These are phyloP conservation scores for Argyresthia goedartella DNA, from an alignment of 2,888 invertebrate genomes.

Conservation along the genomic window DNA sequence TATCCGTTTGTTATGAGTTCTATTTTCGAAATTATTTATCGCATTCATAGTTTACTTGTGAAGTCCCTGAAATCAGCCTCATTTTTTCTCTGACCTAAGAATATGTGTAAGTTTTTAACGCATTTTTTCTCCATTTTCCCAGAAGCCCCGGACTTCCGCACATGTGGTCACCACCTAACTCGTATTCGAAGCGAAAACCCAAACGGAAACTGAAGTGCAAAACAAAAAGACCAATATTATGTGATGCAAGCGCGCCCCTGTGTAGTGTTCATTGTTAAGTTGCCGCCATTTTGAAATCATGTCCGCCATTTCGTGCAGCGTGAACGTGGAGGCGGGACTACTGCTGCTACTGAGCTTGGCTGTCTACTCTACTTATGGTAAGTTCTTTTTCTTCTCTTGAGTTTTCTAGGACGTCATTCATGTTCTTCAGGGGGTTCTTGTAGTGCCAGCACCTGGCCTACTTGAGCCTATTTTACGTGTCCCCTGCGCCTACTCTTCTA, in stretches of 20 bases:
- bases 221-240: conserved; percentile 36
- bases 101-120: not conserved
- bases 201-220: not conserved
- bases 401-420: too few relatives aligned
- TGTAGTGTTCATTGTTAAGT: conserved; percentile 30
- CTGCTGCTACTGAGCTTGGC: conserved; percentile 41
- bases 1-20: too few relatives aligned
- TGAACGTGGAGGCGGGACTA: conserved; percentile 17
- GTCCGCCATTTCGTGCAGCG: conserved; percentile 39
- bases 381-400: conserved; percentile 20
- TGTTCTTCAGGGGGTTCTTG: too few relatives aligned
- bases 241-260: conserved; percentile 37
- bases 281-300: conserved; percentile 19
- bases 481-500: too few relatives aligned
- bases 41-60: too few relatives aligned
- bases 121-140: conserved; percentile 1
- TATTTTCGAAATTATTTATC: too few relatives aligned
- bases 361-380: conserved; percentile 57
- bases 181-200: conserved; percentile 8
- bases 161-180: not conserved
- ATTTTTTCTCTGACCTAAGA: too few relatives aligned
- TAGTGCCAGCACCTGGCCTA: too few relatives aligned
- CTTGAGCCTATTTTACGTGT: too few relatives aligned
- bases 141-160: conserved; percentile 2
- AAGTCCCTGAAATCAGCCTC: too few relatives aligned